Percentiles rank a stretch among this genome's conserved stretches.
Evolutionary conservation across 2,113 vertebrate genomes (phyloP).

Genomic region (Dicaeum eximium): DNA sequence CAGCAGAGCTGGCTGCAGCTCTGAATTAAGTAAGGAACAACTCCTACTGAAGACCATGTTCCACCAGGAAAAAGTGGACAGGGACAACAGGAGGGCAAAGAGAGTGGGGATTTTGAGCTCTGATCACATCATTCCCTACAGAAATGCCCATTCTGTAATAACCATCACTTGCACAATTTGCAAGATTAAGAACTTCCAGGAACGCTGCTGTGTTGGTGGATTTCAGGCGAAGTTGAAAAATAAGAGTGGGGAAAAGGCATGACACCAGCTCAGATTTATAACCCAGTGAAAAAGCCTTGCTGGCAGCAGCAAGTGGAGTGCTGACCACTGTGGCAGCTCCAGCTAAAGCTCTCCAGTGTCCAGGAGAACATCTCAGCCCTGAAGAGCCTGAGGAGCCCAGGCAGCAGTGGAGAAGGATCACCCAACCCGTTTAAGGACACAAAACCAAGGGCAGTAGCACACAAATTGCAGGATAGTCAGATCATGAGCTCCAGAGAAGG

Average conservation of each 20-base stretch:
- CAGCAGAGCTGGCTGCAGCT: not conserved
- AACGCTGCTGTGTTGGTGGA: not conserved
- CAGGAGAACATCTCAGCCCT: not conserved
- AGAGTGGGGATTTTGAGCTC: not conserved
- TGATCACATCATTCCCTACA: not conserved
- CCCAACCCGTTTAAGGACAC: not conserved
- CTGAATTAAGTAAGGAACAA: not conserved
- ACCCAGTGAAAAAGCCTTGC: not conserved
- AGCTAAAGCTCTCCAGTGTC: not conserved
- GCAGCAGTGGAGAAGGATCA: not conserved
- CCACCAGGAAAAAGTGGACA: not conserved
- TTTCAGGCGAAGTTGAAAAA: not conserved
- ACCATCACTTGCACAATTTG: not conserved
- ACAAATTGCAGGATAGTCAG: not conserved
- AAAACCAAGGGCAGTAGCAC: not conserved
- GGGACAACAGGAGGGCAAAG: too few species aligned
- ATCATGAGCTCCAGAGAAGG: not conserved
- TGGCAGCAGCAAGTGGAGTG: not conserved
- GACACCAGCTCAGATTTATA: not conserved
- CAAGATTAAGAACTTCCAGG: not conserved
- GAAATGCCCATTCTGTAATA: not conserved
- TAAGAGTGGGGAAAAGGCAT: not conserved
- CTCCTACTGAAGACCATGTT: not conserved
- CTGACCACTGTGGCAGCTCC: not conserved
- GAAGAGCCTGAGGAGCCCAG: not conserved